A percentile compares a stretch with the other conserved stretches of the same genome.
Evolutionary conservation across 1,140 invertebrate genomes (phyloP).

Genomic region (Augochlora pura): DNA sequence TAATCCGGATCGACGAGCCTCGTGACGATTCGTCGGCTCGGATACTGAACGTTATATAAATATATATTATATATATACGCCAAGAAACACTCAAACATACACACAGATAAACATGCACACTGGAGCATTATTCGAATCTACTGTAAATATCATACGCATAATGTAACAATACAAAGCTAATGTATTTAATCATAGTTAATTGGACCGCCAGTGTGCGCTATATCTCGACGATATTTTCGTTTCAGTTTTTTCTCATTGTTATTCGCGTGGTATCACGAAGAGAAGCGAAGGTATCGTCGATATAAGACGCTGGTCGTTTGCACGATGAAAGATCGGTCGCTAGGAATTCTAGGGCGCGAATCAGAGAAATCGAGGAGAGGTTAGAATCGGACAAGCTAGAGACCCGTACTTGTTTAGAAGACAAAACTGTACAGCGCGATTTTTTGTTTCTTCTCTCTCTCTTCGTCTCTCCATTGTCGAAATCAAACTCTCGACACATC

Average conservation of each 20-base stretch:
- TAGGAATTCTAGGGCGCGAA: too few species aligned
- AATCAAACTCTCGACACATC: conserved; percentile 10
- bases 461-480: background rate
- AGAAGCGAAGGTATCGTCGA: too few species aligned
- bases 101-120: conserved; percentile 43
- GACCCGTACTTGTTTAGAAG: background rate
- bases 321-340: background rate
- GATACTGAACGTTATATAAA: background rate
- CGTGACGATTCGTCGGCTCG: conserved; percentile 5
- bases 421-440: conserved; percentile 21
- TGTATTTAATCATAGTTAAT: conserved; percentile 63
- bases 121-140: conserved; percentile 46
- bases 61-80: conserved; percentile 9
- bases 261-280: too few species aligned
- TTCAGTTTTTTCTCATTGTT: too few species aligned
- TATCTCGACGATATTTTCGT: too few species aligned
- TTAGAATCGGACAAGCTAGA: too few species aligned
- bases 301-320: background rate
- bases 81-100: conserved; percentile 18
- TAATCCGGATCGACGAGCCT: background rate
- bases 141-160: conserved; percentile 70
- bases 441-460: background rate
- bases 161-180: conserved; percentile 61
- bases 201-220: too few species aligned
- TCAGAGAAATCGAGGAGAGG: too few species aligned